These are phyloP conservation scores for Actinernus sp. DNA, from an alignment of 92 coral and sea anemone species.

Conservation along the genomic window DNA sequence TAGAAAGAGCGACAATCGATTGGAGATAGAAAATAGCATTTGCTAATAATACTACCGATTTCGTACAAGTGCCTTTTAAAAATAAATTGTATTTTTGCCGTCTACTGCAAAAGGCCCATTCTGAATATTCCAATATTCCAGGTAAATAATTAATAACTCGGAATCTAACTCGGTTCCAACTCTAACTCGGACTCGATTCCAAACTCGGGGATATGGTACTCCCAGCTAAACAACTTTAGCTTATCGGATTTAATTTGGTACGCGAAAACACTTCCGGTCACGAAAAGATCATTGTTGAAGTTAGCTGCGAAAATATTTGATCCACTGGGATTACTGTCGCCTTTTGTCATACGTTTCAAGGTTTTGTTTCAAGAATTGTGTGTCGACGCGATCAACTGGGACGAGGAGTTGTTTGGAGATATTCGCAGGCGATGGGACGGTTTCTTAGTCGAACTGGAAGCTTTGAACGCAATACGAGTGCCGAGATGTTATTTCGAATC, in stretches of 20 bases:
- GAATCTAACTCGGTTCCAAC: no score
- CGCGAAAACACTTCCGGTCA: constrained; percentile 10
- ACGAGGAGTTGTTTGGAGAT: neutral
- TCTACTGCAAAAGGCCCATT: no score
- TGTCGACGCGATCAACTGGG: neutral
- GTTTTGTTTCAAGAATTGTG: constrained; percentile 23
- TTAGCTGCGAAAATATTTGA: constrained; percentile 31
- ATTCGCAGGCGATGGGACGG: neutral
- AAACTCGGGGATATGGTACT: no score
- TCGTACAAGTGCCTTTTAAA: no score
- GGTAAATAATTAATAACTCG: no score
- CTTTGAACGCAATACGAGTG: neutral
- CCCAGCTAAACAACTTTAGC: no score
- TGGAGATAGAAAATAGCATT: no score
- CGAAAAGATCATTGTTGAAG: constrained; percentile 12
- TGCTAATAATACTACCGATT: no score
- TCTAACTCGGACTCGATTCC: no score
- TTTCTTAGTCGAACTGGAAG: neutral
- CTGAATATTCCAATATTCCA: no score
- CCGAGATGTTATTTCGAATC: neutral
- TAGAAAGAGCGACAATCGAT: no score
- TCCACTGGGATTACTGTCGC: constrained; percentile 22
- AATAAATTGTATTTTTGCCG: no score
- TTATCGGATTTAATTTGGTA: constrained; percentile 11
- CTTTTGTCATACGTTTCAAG: constrained; percentile 16